Conservation (phyloP, 1,140 invertebrate species). For the Sinella curviseta region DNA sequence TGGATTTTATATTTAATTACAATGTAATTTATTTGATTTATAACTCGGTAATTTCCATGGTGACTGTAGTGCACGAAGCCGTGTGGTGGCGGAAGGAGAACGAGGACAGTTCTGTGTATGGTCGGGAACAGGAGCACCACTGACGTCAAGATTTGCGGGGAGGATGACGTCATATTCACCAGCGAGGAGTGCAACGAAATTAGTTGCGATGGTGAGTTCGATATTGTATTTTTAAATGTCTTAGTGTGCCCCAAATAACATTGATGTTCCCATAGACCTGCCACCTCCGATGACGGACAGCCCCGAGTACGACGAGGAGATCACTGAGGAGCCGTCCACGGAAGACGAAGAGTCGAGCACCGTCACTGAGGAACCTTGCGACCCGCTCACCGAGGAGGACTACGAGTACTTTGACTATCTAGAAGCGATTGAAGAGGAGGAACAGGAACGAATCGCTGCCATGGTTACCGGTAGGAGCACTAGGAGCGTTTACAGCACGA, state of each 20-base stretch:
- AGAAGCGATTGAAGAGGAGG: background rate
- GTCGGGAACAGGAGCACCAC: slow-evolving; percentile 65
- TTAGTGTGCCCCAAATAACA: no score
- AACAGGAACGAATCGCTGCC: background rate
- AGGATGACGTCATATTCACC: slow-evolving; percentile 64
- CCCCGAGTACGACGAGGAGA: no score
- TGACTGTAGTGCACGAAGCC: slow-evolving; percentile 68
- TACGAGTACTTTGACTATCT: background rate
- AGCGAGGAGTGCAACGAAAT: slow-evolving; percentile 69
- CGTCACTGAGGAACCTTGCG: background rate
- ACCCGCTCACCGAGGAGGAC: background rate
- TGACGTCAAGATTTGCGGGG: slow-evolving; percentile 64
- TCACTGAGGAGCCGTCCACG: background rate
- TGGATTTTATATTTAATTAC: background rate
- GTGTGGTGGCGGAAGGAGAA: slow-evolving; percentile 77
- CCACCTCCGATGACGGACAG: no score
- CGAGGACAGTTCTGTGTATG: slow-evolving; percentile 76
- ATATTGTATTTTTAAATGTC: no score
- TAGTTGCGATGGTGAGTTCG: slow-evolving; percentile 59
- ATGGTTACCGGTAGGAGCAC: background rate
- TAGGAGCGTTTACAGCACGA: background rate
- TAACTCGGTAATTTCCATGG: no score
- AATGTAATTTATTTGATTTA: background rate
- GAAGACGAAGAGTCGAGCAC: background rate
- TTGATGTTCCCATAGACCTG: no score